Evolutionary conservation across 2,113 vertebrate species (phyloP), one percentile per base, ranked within the genome.

Genomic region (Calidris pugnax): DNA sequence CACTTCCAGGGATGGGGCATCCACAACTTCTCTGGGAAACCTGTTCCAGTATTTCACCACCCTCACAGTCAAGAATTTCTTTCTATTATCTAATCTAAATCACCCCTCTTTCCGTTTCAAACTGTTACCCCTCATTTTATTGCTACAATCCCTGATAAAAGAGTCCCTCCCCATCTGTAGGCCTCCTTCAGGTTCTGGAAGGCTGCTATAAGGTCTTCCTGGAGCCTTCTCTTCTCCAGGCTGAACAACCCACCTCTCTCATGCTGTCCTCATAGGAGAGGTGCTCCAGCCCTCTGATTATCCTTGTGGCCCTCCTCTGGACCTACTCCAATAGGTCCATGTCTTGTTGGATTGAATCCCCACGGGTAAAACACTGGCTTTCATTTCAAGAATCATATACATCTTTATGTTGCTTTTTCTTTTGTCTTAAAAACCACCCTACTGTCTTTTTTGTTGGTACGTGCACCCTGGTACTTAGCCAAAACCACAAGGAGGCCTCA

Each of bases 381-480:
- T 56, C 13, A 35, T 76, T 82, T 30, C 56, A 81, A 55, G 28
- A 62, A 72, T 5, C 79, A 68, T 6, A 22, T 4, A 18, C 1
- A 0, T 12, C 7, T 53, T 60, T 60, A 20, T 64, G 53, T 37
- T 30, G 4, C 30, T 63, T 57, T 27, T 27, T 17, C 4, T 79
- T 16, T 84, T 64, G 50, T 24, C 14, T 74, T 66, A 55, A 77
- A 72, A 63, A 60, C 1, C n/a, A 62, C 15, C 19, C 5, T 30
- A n/a, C 26, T 81, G 48, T 18, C 10, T 62, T 72, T 91, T 48
- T 50, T 59, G 18, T 30, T 32, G 32, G 5, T 12, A 27, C 0
- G 0, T 7, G 14, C 22, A 14, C 6, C 2, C 16, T 0, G 0
- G 6, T 14, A 15, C 59, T 30, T 6, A 7, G 41, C 41, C 5